These are phyloP conservation scores for Patagioenas fasciata DNA, from an alignment of 2,113 vertebrate species.

Conservation along the genomic window DNA sequence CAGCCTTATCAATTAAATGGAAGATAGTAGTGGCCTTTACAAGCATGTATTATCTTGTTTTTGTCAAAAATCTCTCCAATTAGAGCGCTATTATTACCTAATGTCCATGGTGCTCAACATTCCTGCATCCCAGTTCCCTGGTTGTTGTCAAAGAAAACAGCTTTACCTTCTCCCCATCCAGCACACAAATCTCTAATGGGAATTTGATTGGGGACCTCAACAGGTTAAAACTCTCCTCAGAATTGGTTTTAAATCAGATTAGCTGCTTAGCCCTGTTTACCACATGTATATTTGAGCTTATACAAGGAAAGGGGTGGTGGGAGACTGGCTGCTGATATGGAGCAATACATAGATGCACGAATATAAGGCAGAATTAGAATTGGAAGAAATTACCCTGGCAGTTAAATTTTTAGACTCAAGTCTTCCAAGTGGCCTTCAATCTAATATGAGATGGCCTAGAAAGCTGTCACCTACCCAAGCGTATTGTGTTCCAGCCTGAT, in stretches of 20 bases:
- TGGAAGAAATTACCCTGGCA: neutral
- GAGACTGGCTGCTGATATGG: neutral
- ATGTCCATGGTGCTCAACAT: neutral
- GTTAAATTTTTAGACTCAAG: neutral
- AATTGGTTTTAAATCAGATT: neutral
- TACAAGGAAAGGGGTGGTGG: neutral
- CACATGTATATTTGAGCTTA: neutral
- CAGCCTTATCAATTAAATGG: neutral
- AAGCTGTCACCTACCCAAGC: neutral
- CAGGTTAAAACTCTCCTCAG: neutral
- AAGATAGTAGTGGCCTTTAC: neutral
- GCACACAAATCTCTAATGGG: neutral
- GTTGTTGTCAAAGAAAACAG: neutral
- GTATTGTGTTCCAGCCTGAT: neutral
- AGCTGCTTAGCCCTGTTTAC: neutral
- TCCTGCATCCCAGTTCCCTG: rapidly evolving
- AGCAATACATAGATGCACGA: neutral
- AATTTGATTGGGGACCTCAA: neutral
- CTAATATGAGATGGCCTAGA: neutral
- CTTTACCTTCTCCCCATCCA: neutral
- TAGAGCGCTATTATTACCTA: neutral
- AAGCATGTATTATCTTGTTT: neutral
- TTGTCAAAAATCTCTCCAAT: neutral
- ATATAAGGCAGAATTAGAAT: neutral
- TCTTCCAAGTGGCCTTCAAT: neutral